Base-by-base conservation (phyloP, 2,797 vertebrate genomes). In the Eleutherodactylus coqui region DNA sequence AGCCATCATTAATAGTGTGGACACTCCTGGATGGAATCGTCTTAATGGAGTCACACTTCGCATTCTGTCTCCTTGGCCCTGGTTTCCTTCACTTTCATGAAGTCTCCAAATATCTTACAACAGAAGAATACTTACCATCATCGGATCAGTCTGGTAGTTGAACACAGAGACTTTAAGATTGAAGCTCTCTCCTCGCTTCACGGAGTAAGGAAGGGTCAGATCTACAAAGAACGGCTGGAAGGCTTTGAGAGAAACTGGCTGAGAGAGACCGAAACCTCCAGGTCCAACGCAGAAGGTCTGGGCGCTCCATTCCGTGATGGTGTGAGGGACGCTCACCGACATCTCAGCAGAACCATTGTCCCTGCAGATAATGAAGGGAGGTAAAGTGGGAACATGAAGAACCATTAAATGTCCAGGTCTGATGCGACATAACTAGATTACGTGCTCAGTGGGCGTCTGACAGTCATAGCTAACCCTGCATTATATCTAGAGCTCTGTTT, bases 171-270 rank as follows among this genome's bases (percentile, higher is more conserved):
- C 94, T 87, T 93, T 96, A 86, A 96, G 91, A 36, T 85, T 85
- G 88, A 96, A 94, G 36, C 85, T 90, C 90, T 97, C 96, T 36
- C 94, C 95, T 29, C 91, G 91, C 89, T 95, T 91, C 90, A 96
- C 92, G 72, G 95, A 95, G 90, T 94, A 94, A 0, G 96, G 95
- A 49, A 96, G 58, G 0, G 79, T 91, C 58, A 96, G 89, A 36
- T 96, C 94, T 4, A 96, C 91, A 85, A 94, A 91, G 91, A 96
- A 96, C 0, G 96, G 96, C 90, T 95, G 94, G 93, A 94, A 96
- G 88, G 94, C 93, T 0, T 36, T 91, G 62, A 96, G 84, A 4
- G 88, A 9, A 80, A 89, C 82, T 32, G 88, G 53, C 36, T 93
- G 88, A 86, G 96, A 94, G 86, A 96, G 88, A 36, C 95, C 95